phyloP scores from a whole-genome alignment of 2,113 vertebrate species.

The Sinosuthora webbiana region DNA sequence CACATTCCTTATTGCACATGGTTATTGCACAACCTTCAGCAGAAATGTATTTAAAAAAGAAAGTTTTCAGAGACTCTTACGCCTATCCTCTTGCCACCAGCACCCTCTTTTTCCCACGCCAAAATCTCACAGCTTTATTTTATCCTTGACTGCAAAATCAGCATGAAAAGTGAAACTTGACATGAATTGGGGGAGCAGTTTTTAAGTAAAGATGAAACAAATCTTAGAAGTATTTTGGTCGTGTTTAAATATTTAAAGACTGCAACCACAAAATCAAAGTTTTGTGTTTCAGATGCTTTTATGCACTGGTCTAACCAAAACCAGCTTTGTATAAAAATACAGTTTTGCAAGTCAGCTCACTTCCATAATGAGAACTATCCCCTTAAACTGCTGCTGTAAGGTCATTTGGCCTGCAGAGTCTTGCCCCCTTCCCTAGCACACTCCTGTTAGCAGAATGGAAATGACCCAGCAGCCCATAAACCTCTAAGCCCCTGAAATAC shows the following conservation, averaged over 20 bases:
- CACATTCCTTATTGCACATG: background rate
- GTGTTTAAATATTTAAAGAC: slow-evolving; percentile 52
- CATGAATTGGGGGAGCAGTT: background rate
- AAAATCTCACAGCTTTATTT: background rate
- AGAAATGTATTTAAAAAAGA: background rate
- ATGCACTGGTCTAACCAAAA: slow-evolving; percentile 66
- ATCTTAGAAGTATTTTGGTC: slow-evolving; percentile 20
- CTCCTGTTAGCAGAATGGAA: slow-evolving; percentile 17
- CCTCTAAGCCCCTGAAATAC: slow-evolving; percentile 7
- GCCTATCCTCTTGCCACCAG: background rate
- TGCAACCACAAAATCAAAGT: slow-evolving; percentile 68
- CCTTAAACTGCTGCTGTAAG: slow-evolving; percentile 36
- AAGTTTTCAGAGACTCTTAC: background rate
- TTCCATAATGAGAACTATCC: slow-evolving; percentile 62
- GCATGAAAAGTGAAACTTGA: background rate
- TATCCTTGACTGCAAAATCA: background rate
- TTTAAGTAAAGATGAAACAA: background rate
- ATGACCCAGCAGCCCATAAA: slow-evolving; percentile 14
- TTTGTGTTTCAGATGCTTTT: slow-evolving; percentile 61
- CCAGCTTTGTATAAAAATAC: slow-evolving; percentile 65
- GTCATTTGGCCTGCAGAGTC: slow-evolving; percentile 41
- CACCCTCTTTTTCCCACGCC: background rate
- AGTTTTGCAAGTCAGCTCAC: slow-evolving; percentile 53
- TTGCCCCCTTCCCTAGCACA: background rate
- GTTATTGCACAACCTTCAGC: slow-evolving; percentile 2